phyloP scores from a whole-genome alignment of 2,797 vertebrate species.

The Clarias laeviceps region DNA sequence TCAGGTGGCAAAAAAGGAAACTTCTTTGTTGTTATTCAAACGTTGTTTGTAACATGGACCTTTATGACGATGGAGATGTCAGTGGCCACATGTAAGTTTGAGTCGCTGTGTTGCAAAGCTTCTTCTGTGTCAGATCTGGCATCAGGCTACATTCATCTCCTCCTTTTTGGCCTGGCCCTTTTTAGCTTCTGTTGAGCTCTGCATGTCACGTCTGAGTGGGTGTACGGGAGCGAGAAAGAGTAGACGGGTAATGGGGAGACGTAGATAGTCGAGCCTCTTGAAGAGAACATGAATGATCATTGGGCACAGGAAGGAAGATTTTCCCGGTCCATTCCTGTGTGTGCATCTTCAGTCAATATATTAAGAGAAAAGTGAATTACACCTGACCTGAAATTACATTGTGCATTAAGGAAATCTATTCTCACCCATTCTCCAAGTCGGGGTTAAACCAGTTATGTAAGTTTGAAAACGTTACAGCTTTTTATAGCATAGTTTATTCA shows the following conservation, averaged over 20 bases:
- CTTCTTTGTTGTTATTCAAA: too few species aligned
- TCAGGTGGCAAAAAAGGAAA: constrained; percentile 21
- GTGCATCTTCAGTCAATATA: constrained; percentile 3
- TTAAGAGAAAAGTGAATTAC: constrained; percentile 13
- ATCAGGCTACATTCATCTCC: constrained; percentile 42
- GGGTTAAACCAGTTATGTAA: background rate
- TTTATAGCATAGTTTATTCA: background rate
- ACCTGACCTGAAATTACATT: background rate
- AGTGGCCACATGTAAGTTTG: constrained; percentile 27
- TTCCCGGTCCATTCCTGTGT: background rate
- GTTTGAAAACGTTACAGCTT: background rate
- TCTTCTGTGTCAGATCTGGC: constrained; percentile 41
- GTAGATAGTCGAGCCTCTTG: background rate
- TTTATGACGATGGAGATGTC: constrained; percentile 41
- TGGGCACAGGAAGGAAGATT: background rate
- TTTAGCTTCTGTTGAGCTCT: constrained; percentile 44
- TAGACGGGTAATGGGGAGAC: background rate
- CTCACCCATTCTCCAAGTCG: background rate
- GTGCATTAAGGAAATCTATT: background rate
- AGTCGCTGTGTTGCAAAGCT: constrained; percentile 20
- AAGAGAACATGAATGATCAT: constrained; percentile 9
- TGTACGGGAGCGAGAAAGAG: background rate
- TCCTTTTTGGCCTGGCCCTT: constrained; percentile 28
- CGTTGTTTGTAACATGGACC: constrained; percentile 32
- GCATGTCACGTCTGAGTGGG: background rate